These are phyloP conservation scores for Tadarida brasiliensis DNA, from an alignment of 2,797 vertebrate genomes.

Conservation along the genomic window DNA sequence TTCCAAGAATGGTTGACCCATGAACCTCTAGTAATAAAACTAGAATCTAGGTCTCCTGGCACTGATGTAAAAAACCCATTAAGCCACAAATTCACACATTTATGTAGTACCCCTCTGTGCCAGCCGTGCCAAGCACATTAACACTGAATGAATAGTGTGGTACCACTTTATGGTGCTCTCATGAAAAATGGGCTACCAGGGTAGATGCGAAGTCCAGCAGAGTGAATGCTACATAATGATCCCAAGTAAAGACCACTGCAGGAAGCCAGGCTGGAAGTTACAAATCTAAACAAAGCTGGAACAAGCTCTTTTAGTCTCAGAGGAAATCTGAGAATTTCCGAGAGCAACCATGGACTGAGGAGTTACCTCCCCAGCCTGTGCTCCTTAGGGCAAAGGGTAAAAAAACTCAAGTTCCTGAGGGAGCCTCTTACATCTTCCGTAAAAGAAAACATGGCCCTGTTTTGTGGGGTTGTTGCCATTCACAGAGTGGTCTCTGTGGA, in stretches of 20 bases:
- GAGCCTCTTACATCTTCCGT: conserved; percentile 68
- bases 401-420: conserved; percentile 63
- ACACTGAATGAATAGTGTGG: not conserved
- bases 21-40: conserved; percentile 37
- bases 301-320: conserved; percentile 50
- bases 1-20: not conserved
- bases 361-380: conserved; percentile 51
- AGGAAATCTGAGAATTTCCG: conserved; percentile 71
- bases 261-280: conserved; percentile 59
- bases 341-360: conserved; percentile 28
- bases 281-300: conserved; percentile 65
- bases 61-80: not conserved
- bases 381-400: conserved; percentile 78
- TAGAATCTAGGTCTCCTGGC: conserved; percentile 28
- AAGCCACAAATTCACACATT: not conserved
- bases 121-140: not conserved
- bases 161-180: not conserved
- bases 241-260: not conserved
- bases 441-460: conserved; percentile 70
- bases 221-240: not conserved
- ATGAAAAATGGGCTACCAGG: not conserved
- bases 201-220: not conserved
- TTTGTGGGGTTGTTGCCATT: conserved; percentile 37
- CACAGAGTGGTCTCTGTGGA: conserved; percentile 47
- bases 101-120: not conserved